phyloP scores from a whole-genome alignment of 1,140 invertebrate genomes.

The Sarcophaga bullata region DNA sequence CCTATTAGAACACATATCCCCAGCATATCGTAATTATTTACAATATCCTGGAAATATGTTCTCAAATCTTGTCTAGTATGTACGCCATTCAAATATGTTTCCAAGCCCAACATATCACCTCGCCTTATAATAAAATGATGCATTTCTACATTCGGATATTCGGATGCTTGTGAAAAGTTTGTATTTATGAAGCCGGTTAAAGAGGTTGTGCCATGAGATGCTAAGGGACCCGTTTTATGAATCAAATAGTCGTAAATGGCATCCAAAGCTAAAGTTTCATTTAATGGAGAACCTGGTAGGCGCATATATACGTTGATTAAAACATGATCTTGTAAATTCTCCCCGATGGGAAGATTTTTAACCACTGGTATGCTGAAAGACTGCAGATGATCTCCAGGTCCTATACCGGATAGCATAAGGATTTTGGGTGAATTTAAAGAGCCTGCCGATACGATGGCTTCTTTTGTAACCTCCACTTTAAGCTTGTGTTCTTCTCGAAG shows the following conservation, averaged over 20 bases:
- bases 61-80: not conserved
- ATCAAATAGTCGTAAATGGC: slow-evolving; percentile 52
- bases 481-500: slow-evolving; percentile 66
- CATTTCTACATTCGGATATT: slow-evolving; percentile 61
- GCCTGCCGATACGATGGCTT: slow-evolving; percentile 80
- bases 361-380: slow-evolving; percentile 69
- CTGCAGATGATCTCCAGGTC: slow-evolving; percentile 70
- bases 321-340: slow-evolving; percentile 83
- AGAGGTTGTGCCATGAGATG: slow-evolving; percentile 65
- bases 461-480: slow-evolving; percentile 69
- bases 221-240: slow-evolving; percentile 66
- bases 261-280: slow-evolving; percentile 70
- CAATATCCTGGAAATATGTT: not conserved
- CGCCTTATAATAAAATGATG: slow-evolving; percentile 53
- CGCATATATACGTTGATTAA: slow-evolving; percentile 68
- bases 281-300: not conserved
- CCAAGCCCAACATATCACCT: slow-evolving; percentile 45
- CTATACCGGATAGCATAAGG: slow-evolving; percentile 83
- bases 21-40: slow-evolving; percentile 30
- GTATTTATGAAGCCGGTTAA: slow-evolving; percentile 53
- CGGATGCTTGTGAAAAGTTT: slow-evolving; percentile 44
- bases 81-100: slow-evolving; percentile 70
- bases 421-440: slow-evolving; percentile 79
- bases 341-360: slow-evolving; percentile 75
- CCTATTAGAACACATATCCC: slow-evolving; percentile 74